phyloP scores from a whole-genome alignment of 2,113 vertebrate genomes.

The Oncorhynchus tshawytscha region DNA sequence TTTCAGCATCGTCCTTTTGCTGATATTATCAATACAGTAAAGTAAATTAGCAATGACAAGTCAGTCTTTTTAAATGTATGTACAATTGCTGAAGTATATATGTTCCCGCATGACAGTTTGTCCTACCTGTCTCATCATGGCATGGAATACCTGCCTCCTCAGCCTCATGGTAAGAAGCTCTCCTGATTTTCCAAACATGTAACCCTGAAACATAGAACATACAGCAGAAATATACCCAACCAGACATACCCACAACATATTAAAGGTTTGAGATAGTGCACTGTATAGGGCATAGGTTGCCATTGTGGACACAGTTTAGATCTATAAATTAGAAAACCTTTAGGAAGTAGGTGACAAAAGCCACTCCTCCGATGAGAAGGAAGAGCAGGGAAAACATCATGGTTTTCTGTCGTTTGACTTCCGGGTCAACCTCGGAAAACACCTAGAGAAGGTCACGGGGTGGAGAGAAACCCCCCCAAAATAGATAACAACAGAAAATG shows the following conservation, averaged over 20 bases:
- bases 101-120: conserved; percentile 28
- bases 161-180: conserved; percentile 70
- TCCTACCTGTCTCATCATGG: conserved; percentile 72
- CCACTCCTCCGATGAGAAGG: conserved; percentile 67
- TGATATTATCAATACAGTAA: neutral
- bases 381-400: conserved; percentile 70
- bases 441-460: conserved; percentile 47
- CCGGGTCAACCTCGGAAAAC: conserved; percentile 67
- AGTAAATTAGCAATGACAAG: conserved; percentile 26
- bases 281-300: too few relatives aligned
- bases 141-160: conserved; percentile 68
- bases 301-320: neutral
- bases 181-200: conserved; percentile 75
- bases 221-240: neutral
- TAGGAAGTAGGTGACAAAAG: conserved; percentile 56
- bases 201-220: conserved; percentile 59
- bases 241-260: neutral
- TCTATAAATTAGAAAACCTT: conserved; percentile 60
- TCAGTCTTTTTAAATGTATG: neutral
- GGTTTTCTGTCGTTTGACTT: conserved; percentile 63
- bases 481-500: too few relatives aligned
- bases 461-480: too few relatives aligned
- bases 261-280: too few relatives aligned
- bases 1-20: neutral
- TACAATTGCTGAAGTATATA: conserved; percentile 36